phyloP scores from a whole-genome alignment of 1,140 invertebrate species.

The Lordiphosa mommai region DNA sequence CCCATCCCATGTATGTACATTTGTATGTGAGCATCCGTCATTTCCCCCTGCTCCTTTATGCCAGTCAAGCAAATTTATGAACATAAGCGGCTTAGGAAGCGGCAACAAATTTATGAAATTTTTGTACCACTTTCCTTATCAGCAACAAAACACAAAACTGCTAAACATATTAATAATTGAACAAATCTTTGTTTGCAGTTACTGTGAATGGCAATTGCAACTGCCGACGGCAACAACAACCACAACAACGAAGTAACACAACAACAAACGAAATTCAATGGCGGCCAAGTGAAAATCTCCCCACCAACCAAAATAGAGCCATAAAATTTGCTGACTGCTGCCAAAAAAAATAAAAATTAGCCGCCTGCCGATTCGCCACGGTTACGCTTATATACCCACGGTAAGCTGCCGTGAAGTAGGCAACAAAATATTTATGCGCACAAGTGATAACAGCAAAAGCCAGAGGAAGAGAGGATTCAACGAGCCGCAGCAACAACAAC shows the following conservation, averaged over 20 bases:
- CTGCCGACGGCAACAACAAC: slow-evolving; percentile 11
- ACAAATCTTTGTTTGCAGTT: slow-evolving; percentile 50
- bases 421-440: slow-evolving; percentile 69
- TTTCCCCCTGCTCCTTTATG: background rate
- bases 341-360: slow-evolving; percentile 58
- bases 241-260: slow-evolving; percentile 16
- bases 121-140: slow-evolving; percentile 51
- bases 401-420: slow-evolving; percentile 64
- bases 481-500: slow-evolving; percentile 10
- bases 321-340: slow-evolving; percentile 51
- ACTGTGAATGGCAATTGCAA: slow-evolving; percentile 49
- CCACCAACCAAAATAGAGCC: slow-evolving; percentile 60
- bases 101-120: slow-evolving; percentile 58
- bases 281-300: slow-evolving; percentile 40
- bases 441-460: slow-evolving; percentile 59
- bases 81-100: slow-evolving; percentile 66
- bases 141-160: slow-evolving; percentile 55
- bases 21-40: too few species aligned
- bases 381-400: slow-evolving; percentile 31
- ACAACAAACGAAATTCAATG: slow-evolving; percentile 34
- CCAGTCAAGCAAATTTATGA: slow-evolving; percentile 57
- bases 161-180: slow-evolving; percentile 46
- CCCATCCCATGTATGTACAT: too few species aligned
- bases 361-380: slow-evolving; percentile 62
- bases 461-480: slow-evolving; percentile 14